Evolutionary conservation across 2,113 vertebrate genomes (phyloP).

Genomic region (Antennarius striatus): DNA sequence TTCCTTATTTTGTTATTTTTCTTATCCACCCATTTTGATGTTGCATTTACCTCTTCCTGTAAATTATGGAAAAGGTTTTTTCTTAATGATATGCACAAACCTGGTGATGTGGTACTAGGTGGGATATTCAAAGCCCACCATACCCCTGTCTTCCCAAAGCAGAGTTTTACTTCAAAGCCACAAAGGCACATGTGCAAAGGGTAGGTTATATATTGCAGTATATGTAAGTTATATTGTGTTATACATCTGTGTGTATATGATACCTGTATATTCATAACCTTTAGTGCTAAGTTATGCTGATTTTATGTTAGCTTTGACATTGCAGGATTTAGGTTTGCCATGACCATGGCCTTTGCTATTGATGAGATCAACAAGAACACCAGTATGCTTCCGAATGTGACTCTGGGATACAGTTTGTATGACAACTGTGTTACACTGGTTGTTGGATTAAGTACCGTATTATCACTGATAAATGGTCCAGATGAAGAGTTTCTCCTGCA

Average conservation of each 20-base stretch:
- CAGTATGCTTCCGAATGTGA: conserved; percentile 46
- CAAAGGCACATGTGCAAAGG: conserved; percentile 9
- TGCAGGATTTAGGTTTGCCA: conserved; percentile 47
- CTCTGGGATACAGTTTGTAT: conserved; percentile 59
- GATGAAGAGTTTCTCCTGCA: conserved; percentile 43
- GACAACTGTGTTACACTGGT: conserved; percentile 52
- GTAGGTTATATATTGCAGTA: too few species aligned
- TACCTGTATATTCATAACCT: not conserved
- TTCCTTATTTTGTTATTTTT: too few species aligned
- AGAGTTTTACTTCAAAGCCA: conserved; percentile 24
- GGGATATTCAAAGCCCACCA: conserved; percentile 28
- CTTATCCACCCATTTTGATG: too few species aligned
- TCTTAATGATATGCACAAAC: conserved; percentile 15
- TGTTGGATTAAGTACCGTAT: conserved; percentile 50
- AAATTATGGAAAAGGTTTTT: conserved; percentile 17
- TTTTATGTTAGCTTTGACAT: conserved; percentile 47
- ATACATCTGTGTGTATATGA: too few species aligned
- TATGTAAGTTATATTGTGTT: too few species aligned
- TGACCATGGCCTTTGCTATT: conserved; percentile 60
- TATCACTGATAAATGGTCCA: conserved; percentile 44
- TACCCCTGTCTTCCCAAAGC: conserved; percentile 17
- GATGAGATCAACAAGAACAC: conserved; percentile 53
- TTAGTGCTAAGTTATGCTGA: not conserved
- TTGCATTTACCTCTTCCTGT: not conserved
- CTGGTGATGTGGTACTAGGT: not conserved